A percentile compares a stretch with the other conserved stretches of the same genome.
Evolutionary conservation across 2,113 vertebrate species (phyloP).

Genomic region (Barbus barbus): DNA sequence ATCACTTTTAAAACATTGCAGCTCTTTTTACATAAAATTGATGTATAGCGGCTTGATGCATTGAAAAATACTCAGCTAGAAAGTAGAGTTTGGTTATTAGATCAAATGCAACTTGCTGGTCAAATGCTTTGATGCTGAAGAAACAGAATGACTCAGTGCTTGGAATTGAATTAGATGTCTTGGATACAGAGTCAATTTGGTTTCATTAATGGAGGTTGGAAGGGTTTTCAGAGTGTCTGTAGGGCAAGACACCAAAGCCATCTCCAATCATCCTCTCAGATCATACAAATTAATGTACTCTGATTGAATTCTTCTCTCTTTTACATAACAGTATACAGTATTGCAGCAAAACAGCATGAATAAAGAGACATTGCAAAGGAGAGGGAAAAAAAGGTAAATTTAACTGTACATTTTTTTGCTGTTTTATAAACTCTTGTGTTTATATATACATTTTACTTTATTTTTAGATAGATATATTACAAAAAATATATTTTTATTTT

Average conservation of each 20-base stretch:
- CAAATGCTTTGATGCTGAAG: not conserved
- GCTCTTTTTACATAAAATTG: not conserved
- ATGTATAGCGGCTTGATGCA: not conserved
- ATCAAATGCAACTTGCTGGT: not conserved
- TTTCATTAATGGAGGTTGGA: not conserved
- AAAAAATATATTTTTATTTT: too few relatives aligned
- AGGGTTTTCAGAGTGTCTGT: not conserved
- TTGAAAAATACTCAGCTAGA: not conserved
- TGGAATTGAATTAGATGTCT: not conserved
- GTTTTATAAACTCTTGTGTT: not conserved
- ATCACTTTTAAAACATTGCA: not conserved
- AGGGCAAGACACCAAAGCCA: not conserved
- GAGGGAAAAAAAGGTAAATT: not conserved
- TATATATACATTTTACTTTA: not conserved
- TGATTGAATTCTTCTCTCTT: not conserved
- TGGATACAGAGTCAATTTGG: not conserved
- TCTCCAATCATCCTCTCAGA: not conserved
- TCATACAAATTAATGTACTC: not conserved
- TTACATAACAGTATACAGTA: not conserved
- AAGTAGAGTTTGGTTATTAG: constrained; percentile 1
- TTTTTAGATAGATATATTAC: not conserved
- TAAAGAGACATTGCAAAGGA: not conserved
- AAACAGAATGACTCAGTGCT: not conserved
- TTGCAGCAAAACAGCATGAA: not conserved
- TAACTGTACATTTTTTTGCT: not conserved